Conservation (phyloP, 35 echinoderm and acorn worm genomes). For the Hemicentrotus pulcherrimus region DNA sequence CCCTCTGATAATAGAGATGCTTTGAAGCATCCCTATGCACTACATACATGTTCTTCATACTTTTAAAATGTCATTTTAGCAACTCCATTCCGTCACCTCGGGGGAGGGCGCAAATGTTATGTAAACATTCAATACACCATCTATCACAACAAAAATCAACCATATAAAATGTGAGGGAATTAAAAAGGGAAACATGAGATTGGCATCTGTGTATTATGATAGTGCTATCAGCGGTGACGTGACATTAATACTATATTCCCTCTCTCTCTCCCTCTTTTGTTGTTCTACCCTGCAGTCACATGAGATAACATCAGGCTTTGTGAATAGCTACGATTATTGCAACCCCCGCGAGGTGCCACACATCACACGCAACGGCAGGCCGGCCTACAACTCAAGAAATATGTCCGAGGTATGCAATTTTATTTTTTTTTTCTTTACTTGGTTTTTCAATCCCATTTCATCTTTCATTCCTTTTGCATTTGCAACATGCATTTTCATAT, state of each 20-base stretch:
- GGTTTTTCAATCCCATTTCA: too few species aligned
- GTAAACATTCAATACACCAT: background rate
- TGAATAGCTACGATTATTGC: slow-evolving; percentile 55
- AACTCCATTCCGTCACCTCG: background rate
- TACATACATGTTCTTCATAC: background rate
- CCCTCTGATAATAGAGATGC: background rate
- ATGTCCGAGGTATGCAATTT: slow-evolving; percentile 38
- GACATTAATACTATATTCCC: background rate
- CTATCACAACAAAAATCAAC: background rate
- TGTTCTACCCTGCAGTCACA: slow-evolving; percentile 40
- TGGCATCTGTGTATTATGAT: background rate
- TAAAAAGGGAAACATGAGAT: background rate
- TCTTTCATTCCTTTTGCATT: too few species aligned
- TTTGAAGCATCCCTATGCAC: too few species aligned
- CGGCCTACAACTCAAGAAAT: slow-evolving; percentile 44
- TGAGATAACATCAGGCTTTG: slow-evolving; percentile 50
- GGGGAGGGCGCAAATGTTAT: background rate
- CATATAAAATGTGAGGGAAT: background rate
- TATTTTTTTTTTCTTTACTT: background rate
- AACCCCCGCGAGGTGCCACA: slow-evolving; percentile 40
- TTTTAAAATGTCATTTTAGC: background rate
- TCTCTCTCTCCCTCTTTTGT: background rate
- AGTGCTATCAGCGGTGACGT: background rate
- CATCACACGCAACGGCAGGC: slow-evolving; percentile 37
- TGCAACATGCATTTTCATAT: too few species aligned